Percentiles rank a stretch among this genome's conserved stretches.
These are phyloP conservation scores for Palythoa heliodiscus DNA, from an alignment of 92 coral and sea anemone species.

Conservation along the genomic window DNA sequence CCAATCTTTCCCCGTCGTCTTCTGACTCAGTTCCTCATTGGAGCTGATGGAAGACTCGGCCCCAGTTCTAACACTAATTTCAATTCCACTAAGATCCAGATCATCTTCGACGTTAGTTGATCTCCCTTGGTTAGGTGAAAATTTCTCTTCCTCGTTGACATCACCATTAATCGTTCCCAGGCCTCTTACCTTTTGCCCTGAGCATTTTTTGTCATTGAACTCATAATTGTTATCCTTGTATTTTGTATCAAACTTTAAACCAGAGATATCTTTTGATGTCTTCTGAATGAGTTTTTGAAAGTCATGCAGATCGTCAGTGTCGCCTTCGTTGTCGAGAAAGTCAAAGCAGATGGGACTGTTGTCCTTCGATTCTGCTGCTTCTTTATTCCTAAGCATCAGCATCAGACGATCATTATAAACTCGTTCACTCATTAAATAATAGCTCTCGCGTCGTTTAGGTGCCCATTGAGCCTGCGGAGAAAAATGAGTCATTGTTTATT, in stretches of 20 bases:
- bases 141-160: constrained; percentile 15
- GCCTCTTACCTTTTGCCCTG: constrained; percentile 15
- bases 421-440: constrained; percentile 87
- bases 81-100: constrained; percentile 73
- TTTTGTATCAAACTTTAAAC: constrained; percentile 62
- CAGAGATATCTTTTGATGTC: constrained; percentile 74
- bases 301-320: constrained; percentile 73
- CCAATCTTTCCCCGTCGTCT: constrained; percentile 4
- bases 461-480: constrained; percentile 78
- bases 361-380: constrained; percentile 56
- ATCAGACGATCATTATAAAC: constrained; percentile 81
- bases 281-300: constrained; percentile 71
- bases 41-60: constrained; percentile 2
- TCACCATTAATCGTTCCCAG: constrained; percentile 29
- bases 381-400: constrained; percentile 73
- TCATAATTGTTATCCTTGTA: constrained; percentile 65
- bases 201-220: constrained; percentile 48
- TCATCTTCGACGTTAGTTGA: constrained; percentile 30
- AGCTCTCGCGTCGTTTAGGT: constrained; percentile 88
- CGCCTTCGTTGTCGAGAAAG: constrained; percentile 69
- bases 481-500: neutral
- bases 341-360: constrained; percentile 79
- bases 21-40: constrained; percentile 22
- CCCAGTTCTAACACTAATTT: constrained; percentile 55
- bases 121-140: constrained; percentile 15